phyloP scores from a whole-genome alignment of 2,797 vertebrate genomes.

The Siniperca obscura region DNA sequence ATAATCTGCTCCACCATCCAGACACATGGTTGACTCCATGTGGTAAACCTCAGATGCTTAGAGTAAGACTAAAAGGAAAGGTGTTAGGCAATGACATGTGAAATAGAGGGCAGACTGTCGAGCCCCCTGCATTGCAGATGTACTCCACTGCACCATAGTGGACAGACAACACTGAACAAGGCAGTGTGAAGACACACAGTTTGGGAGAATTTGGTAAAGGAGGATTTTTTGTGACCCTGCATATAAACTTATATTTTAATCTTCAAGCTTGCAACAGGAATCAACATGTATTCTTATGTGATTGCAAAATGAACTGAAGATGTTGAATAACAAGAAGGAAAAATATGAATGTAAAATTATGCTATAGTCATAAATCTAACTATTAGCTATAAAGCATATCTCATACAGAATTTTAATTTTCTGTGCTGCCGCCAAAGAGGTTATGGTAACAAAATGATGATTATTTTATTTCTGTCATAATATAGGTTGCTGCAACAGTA shows the following conservation, averaged over 20 bases:
- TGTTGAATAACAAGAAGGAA: constrained; percentile 30
- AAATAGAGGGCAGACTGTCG: constrained; percentile 81
- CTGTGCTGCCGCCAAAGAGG: constrained; percentile 35
- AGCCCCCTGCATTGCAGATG: constrained; percentile 82
- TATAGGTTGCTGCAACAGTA: constrained; percentile 52
- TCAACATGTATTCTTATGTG: constrained; percentile 4
- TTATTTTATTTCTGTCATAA: constrained; percentile 58
- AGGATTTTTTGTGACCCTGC: constrained; percentile 32
- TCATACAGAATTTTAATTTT: constrained; percentile 51
- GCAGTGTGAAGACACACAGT: constrained; percentile 55
- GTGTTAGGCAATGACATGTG: constrained; percentile 83
- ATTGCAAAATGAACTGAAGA: constrained; percentile 19
- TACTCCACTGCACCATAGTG: constrained; percentile 76
- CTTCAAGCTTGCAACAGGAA: constrained; percentile 21
- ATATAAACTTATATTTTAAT: constrained; percentile 22
- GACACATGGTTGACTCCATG: constrained; percentile 72
- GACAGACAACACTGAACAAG: constrained; percentile 66
- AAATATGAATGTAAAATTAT: constrained; percentile 41
- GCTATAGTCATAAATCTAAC: constrained; percentile 25
- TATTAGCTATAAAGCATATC: constrained; percentile 28
- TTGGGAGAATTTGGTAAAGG: constrained; percentile 53
- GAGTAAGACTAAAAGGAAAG: constrained; percentile 78
- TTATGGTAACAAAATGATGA: constrained; percentile 51
- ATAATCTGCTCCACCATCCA: constrained; percentile 68
- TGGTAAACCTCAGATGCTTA: constrained; percentile 80